Conservation (phyloP, 2,888 invertebrate species). For the Drosophila monieri region DNA sequence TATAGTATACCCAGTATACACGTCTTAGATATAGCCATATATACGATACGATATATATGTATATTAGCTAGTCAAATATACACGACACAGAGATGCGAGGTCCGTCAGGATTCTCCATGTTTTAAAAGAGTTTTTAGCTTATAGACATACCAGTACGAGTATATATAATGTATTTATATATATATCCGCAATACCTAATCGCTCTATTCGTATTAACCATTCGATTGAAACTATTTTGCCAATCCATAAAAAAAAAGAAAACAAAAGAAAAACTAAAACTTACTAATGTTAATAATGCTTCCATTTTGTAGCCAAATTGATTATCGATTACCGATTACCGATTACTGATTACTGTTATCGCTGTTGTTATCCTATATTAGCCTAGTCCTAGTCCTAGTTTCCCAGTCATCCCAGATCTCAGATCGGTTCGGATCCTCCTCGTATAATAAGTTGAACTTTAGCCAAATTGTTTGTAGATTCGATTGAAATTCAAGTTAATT, state of each 20-base stretch:
- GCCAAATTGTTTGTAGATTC: conserved; percentile 20
- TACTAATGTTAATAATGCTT: conserved; percentile 57
- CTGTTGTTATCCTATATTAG: conserved; percentile 56
- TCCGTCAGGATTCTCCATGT: conserved; percentile 3
- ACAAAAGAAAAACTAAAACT: conserved; percentile 1
- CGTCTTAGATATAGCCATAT: conserved; percentile 24
- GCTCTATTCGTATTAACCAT: conserved; percentile 25
- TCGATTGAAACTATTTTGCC: conserved; percentile 25
- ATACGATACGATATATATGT: not conserved
- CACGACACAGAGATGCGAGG: conserved; percentile 11
- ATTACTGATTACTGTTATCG: conserved; percentile 53
- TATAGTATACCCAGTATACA: conserved; percentile 29
- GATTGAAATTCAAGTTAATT: not conserved
- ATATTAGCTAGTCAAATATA: conserved; percentile 44
- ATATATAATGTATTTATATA: conserved; percentile 3
- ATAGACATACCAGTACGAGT: conserved; percentile 20
- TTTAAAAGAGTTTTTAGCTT: conserved; percentile 33
- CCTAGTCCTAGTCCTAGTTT: conserved; percentile 46
- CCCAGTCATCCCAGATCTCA: conserved; percentile 4
- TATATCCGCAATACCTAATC: conserved; percentile 13
- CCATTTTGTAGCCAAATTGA: conserved; percentile 71
- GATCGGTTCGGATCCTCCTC: conserved; percentile 19
- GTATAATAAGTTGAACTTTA: conserved; percentile 33
- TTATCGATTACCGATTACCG: conserved; percentile 38
- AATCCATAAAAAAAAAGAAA: conserved; percentile 20